phyloP scores from a whole-genome alignment of 2,888 invertebrate species.

The Tigriopus californicus region DNA sequence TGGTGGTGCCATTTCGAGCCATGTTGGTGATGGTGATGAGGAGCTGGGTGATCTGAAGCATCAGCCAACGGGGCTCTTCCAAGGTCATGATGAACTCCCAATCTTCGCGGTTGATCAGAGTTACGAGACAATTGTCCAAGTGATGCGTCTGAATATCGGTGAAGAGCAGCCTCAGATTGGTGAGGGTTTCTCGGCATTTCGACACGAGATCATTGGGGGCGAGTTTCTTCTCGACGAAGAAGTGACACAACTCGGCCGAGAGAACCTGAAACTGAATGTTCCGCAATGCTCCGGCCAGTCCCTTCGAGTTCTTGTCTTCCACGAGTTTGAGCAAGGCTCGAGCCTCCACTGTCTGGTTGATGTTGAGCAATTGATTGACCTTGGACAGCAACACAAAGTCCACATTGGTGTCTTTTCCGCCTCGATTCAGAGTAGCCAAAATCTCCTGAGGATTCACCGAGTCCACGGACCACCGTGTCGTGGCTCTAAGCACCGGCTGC shows the following conservation, averaged over 20 bases:
- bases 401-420: background rate
- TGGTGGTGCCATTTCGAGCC: background rate
- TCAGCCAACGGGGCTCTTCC: background rate
- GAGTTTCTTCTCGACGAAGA: too few species aligned
- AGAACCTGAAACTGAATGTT: background rate
- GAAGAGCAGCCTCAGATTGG: background rate
- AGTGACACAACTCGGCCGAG: too few species aligned
- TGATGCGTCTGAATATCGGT: background rate
- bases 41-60: background rate
- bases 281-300: background rate
- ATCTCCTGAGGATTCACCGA: too few species aligned
- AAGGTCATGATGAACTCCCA: background rate
- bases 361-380: background rate
- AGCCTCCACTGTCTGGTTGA: background rate
- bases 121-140: background rate
- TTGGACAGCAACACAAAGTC: background rate
- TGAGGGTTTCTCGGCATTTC: background rate
- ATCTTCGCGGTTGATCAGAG: background rate
- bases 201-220: background rate
- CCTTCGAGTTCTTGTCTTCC: background rate
- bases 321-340: background rate
- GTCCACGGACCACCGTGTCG: too few species aligned
- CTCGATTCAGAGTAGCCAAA: too few species aligned
- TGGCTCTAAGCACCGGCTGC: background rate
- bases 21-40: background rate